Evolutionary conservation across 1,140 invertebrate species (phyloP).

Genomic region (Lamellibrachia luymesi): DNA sequence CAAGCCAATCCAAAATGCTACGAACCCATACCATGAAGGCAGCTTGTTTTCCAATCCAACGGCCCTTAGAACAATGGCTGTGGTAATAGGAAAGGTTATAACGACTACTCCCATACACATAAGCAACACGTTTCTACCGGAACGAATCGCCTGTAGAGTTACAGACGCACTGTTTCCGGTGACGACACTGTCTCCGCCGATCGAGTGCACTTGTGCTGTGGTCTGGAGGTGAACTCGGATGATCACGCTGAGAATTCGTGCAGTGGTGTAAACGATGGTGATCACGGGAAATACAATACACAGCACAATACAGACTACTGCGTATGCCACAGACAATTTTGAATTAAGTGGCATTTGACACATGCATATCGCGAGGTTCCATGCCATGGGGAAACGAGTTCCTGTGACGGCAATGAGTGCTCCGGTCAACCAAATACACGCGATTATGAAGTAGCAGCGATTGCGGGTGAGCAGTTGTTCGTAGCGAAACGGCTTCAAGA

Average conservation of each 20-base stretch:
- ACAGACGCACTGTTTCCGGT: background rate
- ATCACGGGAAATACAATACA: background rate
- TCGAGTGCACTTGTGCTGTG: background rate
- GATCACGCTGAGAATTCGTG: background rate
- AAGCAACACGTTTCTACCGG: background rate
- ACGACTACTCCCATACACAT: background rate
- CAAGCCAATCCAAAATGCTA: background rate
- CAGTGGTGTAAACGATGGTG: background rate
- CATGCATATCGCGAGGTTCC: background rate
- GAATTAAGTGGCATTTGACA: background rate
- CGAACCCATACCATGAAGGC: background rate
- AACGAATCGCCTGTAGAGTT: background rate
- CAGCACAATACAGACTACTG: background rate
- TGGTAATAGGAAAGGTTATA: background rate
- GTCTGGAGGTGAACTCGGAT: background rate
- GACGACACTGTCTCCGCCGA: background rate
- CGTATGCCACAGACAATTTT: background rate
- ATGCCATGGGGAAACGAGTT: background rate
- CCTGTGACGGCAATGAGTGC: background rate
- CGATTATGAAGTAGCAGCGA: background rate
- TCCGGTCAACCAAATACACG: background rate
- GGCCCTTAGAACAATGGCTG: background rate
- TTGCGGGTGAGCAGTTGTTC: background rate
- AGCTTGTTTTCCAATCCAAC: background rate
- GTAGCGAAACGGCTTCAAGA: background rate